Evolutionary conservation across 2,888 invertebrate species (phyloP), one percentile per base, ranked within the genome.

Genomic region (Calameuta filiformis): DNA sequence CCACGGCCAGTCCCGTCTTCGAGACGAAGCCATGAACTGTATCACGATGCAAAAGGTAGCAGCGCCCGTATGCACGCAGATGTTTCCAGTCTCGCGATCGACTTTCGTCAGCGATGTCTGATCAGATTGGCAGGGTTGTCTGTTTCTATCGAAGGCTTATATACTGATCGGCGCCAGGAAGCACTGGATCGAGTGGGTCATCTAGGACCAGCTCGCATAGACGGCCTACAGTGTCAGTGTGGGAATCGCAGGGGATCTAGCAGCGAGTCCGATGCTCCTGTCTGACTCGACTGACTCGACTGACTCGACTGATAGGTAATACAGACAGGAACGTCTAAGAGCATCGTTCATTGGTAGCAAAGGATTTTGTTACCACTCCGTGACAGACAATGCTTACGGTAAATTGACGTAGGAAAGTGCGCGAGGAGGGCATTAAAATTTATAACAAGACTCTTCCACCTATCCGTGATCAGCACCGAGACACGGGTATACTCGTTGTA

Each of bases 401-500:
- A 23, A 71, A 68, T 80, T 71, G 71, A 34, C 56, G 23, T 56
- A 74, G 35, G 37, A 12, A 35, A 74, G 74, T n/a, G 30, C 34
- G 35, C 35, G 76, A 15, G 74, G 12, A 40, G 31, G 31, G 76
- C 73, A 81, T 82, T 74, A 76, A 77, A 81, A 81, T 79, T 79
- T 78, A 74, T 75, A 79, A 79, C 80, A 68, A 75, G 74, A 33
- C 33, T 40, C n/a, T 71, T 68, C 40, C 68, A 40, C 71, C n/a
- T 71, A 78, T 75, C 56, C 81, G 75, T 68, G 76, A 78, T 78
- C 78, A 75, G 76, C 73, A 76, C 69, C 40, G 77, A 77, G 75
- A 75, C 75, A 78, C 78, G 35, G 40, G 78, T 68, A 80, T 34
- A 75, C 56, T 81, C 30, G 75, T 81, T 80, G 81, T 79, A 82